A percentile compares a stretch with the other conserved stretches of the same genome.
These are phyloP conservation scores for Dastarcus helophoroides DNA, from an alignment of 2,888 invertebrate genomes.

Conservation along the genomic window DNA sequence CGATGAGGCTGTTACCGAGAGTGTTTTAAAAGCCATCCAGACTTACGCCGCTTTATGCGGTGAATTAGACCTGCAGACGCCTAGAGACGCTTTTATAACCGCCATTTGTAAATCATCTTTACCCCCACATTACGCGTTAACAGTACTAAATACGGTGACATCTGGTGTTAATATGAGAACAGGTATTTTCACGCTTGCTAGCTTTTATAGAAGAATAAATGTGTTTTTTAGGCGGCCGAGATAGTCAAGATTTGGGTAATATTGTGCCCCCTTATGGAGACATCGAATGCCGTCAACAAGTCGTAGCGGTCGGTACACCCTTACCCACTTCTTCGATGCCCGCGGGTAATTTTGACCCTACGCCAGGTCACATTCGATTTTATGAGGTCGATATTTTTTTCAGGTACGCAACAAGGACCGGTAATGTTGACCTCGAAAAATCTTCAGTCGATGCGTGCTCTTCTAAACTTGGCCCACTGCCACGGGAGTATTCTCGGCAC, in stretches of 20 bases:
- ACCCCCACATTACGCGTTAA: conserved; percentile 89
- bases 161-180: conserved; percentile 37
- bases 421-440: conserved; percentile 98
- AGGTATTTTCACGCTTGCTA: conserved; percentile 5
- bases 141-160: conserved; percentile 60
- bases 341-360: conserved; percentile 39
- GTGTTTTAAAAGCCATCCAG: conserved; percentile 83
- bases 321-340: conserved; percentile 74
- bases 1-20: conserved; percentile 86
- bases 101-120: conserved; percentile 93
- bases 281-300: conserved; percentile 80
- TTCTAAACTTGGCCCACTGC: conserved; percentile 79
- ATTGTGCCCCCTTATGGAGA: conserved; percentile 45
- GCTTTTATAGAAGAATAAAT: background rate
- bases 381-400: conserved; percentile 3
- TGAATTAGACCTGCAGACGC: conserved; percentile 59
- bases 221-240: conserved; percentile 37
- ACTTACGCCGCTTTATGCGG: conserved; percentile 85
- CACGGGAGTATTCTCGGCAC: conserved; percentile 87
- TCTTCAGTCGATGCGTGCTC: conserved; percentile 88
- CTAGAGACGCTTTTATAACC: conserved; percentile 88
- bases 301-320: conserved; percentile 94
- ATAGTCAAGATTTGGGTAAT: conserved; percentile 43
- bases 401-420: conserved; percentile 70
- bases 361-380: background rate